A percentile compares a stretch with the other conserved stretches of the same genome.
Evolutionary conservation across 2,888 invertebrate species (phyloP).

Genomic region (Adelphocoris suturalis): DNA sequence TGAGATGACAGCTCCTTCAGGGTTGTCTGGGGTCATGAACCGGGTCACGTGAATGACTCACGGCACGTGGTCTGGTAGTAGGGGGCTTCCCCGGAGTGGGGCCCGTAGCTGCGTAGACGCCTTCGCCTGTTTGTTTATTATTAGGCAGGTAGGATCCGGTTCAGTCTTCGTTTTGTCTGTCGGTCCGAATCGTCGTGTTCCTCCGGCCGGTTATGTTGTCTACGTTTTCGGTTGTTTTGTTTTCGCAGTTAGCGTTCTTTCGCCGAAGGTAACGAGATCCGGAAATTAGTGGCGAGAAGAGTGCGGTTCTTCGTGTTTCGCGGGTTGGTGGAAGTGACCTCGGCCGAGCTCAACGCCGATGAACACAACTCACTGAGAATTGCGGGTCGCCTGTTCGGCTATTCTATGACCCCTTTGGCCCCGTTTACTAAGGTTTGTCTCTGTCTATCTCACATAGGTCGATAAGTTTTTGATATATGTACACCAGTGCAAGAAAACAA

Average conservation of each 20-base stretch:
- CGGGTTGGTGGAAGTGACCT: not conserved
- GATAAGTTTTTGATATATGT: too few species aligned
- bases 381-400: not conserved
- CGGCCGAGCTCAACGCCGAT: not conserved
- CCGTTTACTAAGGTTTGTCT: not conserved
- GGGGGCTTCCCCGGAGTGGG: not conserved
- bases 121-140: conserved; percentile 26
- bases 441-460: not conserved
- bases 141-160: not conserved
- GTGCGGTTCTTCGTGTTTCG: not conserved
- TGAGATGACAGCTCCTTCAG: too few species aligned
- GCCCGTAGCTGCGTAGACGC: not conserved
- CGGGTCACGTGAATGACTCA: conserved; percentile 26
- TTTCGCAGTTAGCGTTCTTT: not conserved
- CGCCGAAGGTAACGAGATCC: not conserved
- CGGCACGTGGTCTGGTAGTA: not conserved
- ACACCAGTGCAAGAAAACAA: too few species aligned
- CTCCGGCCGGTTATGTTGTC: not conserved
- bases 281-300: not conserved
- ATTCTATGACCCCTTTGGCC: not conserved
- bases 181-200: not conserved
- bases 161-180: not conserved
- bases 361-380: not conserved
- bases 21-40: conserved; percentile 12
- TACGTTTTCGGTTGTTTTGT: not conserved